Percentiles rank a stretch among this genome's conserved stretches.
phyloP scores from a whole-genome alignment of 2,113 vertebrate genomes.

The Scytalopus superciliaris region DNA sequence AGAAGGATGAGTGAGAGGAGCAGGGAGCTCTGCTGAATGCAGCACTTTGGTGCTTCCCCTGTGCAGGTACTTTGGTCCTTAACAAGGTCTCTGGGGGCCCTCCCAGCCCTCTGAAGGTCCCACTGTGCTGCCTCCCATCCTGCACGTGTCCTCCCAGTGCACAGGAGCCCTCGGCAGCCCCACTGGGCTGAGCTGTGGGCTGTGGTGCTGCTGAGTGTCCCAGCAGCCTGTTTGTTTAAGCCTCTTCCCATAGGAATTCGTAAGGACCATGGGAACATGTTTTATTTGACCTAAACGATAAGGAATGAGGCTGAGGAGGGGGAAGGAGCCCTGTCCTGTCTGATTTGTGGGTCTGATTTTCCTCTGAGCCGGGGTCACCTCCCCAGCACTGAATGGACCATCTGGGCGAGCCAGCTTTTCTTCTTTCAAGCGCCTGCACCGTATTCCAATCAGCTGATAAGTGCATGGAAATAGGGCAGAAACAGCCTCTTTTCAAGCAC shows the following conservation, averaged over 20 bases:
- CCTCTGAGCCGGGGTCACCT: background rate
- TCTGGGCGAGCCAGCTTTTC: background rate
- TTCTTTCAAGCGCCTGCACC: background rate
- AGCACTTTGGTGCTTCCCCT: background rate
- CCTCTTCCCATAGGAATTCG: background rate
- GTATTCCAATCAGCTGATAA: background rate
- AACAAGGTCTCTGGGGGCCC: background rate
- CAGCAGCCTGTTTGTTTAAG: background rate
- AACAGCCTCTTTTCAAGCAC: background rate
- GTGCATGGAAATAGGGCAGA: background rate
- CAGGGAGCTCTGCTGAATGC: background rate
- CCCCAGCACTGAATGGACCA: background rate
- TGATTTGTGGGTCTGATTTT: background rate
- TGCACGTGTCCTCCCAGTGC: accelerated
- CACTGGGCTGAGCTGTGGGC: background rate
- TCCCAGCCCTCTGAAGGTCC: accelerated
- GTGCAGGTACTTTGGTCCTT: background rate
- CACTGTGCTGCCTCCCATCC: accelerated
- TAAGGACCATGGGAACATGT: background rate
- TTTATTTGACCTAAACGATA: background rate
- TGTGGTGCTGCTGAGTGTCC: no score
- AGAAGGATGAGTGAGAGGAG: background rate
- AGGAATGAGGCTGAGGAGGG: background rate
- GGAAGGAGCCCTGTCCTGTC: background rate
- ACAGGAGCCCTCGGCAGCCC: background rate